A percentile compares a stretch with the other conserved stretches of the same genome.
phyloP scores from a whole-genome alignment of 92 coral and sea anemone species.

The Desmophyllum pertusum region DNA sequence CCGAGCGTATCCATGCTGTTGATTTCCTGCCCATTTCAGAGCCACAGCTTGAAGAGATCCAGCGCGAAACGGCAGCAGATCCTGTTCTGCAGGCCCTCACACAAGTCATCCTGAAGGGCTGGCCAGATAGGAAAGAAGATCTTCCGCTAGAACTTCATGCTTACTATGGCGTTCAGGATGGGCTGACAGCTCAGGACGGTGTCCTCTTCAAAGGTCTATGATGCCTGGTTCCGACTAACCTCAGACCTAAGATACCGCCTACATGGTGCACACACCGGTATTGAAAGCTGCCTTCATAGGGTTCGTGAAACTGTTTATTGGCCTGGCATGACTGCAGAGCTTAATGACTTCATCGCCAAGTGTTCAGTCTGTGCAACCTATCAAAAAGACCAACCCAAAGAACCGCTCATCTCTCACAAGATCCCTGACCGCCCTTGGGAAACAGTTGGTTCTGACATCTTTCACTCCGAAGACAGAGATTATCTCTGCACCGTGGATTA shows the following conservation, averaged over 20 bases:
- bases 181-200: slow-evolving; percentile 41
- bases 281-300: slow-evolving; percentile 26
- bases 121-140: slow-evolving; percentile 42
- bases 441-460: slow-evolving; percentile 32
- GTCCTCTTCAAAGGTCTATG: slow-evolving; percentile 39
- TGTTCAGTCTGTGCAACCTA: slow-evolving; percentile 10
- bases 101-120: slow-evolving; percentile 33
- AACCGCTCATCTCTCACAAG: slow-evolving; percentile 40
- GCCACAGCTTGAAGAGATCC: slow-evolving; percentile 45
- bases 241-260: slow-evolving; percentile 31
- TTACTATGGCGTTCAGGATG: slow-evolving; percentile 32
- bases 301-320: slow-evolving; percentile 27
- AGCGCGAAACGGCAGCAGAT: slow-evolving; percentile 45
- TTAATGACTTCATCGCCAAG: slow-evolving; percentile 6
- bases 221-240: slow-evolving; percentile 10
- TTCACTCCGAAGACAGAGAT: slow-evolving; percentile 22
- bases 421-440: slow-evolving; percentile 41
- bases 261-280: slow-evolving; percentile 34
- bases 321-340: slow-evolving; percentile 14
- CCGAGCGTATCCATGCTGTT: slow-evolving; percentile 42
- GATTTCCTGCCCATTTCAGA: slow-evolving; percentile 50
- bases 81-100: slow-evolving; percentile 33
- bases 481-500: slow-evolving; percentile 38
- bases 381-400: slow-evolving; percentile 18
- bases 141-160: slow-evolving; percentile 38